Base-by-base conservation (phyloP, 2,113 vertebrate genomes). In the Bubo scandiacus region DNA sequence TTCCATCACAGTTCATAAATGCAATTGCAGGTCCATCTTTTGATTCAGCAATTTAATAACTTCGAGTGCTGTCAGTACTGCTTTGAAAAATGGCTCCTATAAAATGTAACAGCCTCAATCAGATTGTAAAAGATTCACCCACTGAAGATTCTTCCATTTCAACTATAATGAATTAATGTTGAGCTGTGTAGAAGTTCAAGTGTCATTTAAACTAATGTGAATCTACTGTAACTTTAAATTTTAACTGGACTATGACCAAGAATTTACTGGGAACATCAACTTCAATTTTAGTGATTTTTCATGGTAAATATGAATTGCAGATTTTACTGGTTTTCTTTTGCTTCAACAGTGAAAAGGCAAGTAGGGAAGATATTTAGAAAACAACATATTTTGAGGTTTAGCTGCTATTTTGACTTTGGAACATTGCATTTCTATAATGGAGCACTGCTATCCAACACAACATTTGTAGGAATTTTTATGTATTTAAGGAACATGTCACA, bases 81-180 rank as follows among this genome's bases (percentile, higher is more conserved):
- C 99, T 98, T 99, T 99, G 99, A 99, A 99, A 99, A 99, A 99
- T 99, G 98, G 99, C 98, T 98, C 98, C 99, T 99, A 99, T 99
- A 99, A 99, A 99, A 99, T 98, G 99, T 99, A 99, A 99, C 99
- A 98, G 99, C 99, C 99, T 99, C 99, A 99, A 99, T 99, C 99
- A 99, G 99, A 98, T 98, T 98, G 98, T 98, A 98, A 98, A 98
- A 99, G 99, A 99, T 99, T 99, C 97, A 98, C 97, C 97, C 98
- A 97, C 97, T 90, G 98, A 98, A 98, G 98, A 98, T 96, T 98
- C 98, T 94, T 97, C 98, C 98, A 98, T 99, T 98, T 98, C 98
- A 98, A 98, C 98, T 98, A 98, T 99, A 99, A 99, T 99, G 99
- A 99, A 99, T 99, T 98, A 99, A 99, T 99, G 98, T 98, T 97